A percentile compares a stretch with the other conserved stretches of the same genome.
phyloP scores from a whole-genome alignment of 2,888 invertebrate genomes.

The Andrena chrysosceles region DNA sequence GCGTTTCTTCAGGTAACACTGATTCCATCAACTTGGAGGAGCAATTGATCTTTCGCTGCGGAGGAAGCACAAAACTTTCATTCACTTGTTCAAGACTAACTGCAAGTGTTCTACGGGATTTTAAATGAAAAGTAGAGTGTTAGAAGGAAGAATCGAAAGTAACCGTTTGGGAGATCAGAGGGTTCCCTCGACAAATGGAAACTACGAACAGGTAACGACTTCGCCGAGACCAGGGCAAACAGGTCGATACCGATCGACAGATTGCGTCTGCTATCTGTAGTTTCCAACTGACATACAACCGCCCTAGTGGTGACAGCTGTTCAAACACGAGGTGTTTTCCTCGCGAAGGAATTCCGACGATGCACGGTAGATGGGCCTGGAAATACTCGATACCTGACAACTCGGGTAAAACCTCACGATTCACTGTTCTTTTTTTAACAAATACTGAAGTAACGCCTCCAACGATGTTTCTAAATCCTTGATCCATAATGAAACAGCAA shows the following conservation, averaged over 20 bases:
- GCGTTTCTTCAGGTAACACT: no score
- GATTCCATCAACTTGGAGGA: background rate
- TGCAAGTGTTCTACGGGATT: background rate
- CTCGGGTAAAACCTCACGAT: background rate
- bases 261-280: slow-evolving; percentile 17
- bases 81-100: background rate
- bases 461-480: no score
- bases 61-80: background rate
- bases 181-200: background rate
- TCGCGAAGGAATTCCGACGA: slow-evolving; percentile 30
- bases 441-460: no score
- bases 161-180: background rate
- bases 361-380: slow-evolving; percentile 1
- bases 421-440: no score
- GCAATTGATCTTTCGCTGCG: slow-evolving; percentile 20
- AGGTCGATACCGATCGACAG: slow-evolving; percentile 26
- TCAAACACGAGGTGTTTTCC: slow-evolving; percentile 53
- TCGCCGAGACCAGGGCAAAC: slow-evolving; percentile 9
- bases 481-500: no score
- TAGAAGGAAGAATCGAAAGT: background rate
- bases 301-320: slow-evolving; percentile 55
- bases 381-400: background rate
- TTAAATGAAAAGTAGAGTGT: slow-evolving; percentile 3
- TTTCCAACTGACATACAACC: slow-evolving; percentile 12
- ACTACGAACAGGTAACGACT: slow-evolving; percentile 24